Base-by-base conservation (phyloP, 2,797 vertebrate species). In the Chaenodraco wilsoni region DNA sequence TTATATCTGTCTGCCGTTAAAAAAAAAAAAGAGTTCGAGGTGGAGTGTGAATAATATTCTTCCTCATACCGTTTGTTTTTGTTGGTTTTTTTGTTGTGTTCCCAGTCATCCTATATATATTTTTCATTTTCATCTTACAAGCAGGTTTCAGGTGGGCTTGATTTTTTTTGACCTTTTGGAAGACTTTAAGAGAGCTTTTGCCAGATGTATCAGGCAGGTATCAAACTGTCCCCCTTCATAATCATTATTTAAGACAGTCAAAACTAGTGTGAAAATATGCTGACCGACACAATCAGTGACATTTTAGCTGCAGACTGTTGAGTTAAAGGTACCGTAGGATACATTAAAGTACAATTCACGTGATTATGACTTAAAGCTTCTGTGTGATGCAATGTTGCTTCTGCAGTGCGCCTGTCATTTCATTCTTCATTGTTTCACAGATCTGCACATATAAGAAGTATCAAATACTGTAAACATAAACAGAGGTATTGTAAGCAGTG, bases 1-100 rank as follows among this genome's bases (percentile, higher is more conserved):
- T 98, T 98, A 97, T 95, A 96, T 94, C 94, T 93, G n/a, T 95
- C 45, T 62, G 67, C 11, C 1, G 1, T 78, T 59, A n/a, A n/a
- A n/a, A n/a, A 65, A 8, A 37, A 37, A 33, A 37, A 8, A 68
- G 55, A 65, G 49, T 64, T 15, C 5, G 23, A 66, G 56, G 43
- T 62, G 41, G 59, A 68, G 61, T 83, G 74, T 69, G 17, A 76
- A 44, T 64, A 63, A 60, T 23, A 15, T 69, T 79, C 65, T 33
- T 43, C 63, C 61, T 66, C 46, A 46, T 69, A 14, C 45, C n/a
- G 7, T 19, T 63, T 45, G 16, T 40, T 71, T 63, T 75, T 52
- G n/a, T 33, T 14, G 31, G 69, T n/a, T 49, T 62, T 60, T 46
- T 74, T 62, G 31, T 71, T 67, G 52, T 78, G 52, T 44, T 31